Evolutionary conservation across 2,888 invertebrate species (phyloP), one percentile per base, ranked within the genome.

Genomic region (Drosophila colorata): DNA sequence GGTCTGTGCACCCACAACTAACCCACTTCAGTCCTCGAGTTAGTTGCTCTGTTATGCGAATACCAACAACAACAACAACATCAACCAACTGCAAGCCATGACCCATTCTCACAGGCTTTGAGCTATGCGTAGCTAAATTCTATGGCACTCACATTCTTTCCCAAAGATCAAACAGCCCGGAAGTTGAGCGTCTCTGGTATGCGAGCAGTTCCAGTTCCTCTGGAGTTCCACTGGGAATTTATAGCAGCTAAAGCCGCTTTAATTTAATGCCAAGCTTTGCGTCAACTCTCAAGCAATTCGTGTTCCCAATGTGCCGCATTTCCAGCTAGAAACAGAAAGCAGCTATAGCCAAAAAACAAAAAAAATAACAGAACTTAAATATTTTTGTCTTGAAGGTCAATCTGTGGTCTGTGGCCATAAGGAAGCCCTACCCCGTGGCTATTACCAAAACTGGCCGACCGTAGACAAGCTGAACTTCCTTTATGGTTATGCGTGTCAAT

Each of bases 351-450:
- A 43, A 69, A 44, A 28, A 49, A 28, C 46, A 37, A 35, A 37
- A n/a, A 11, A 41, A 20, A 69, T 47, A 37, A 41, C 38, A 11
- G 8, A 0, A 20, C 1, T 31, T 8, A 38, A 2, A 48, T 13
- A 47, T 68, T 40, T 71, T 75, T 73, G 85, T 65, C 77, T 41
- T 82, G 87, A 84, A 84, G 83, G 87, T 83, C 83, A 79, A 49
- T 23, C 48, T 18, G 11, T 28, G 33, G 51, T 18, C 16, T 23
- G 11, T 38, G 40, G 64, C 67, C 55, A 59, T 69, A 77, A 71
- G 83, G 72, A 86, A 81, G 65, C 81, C 43, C 37, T 47, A 13
- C 61, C 65, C 58, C 28, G 18, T 13, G 14, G 11, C 37, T 47
- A 41, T 16, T 35, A 20, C 67, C 68, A 49, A 66, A 57, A 65